phyloP scores from a whole-genome alignment of 2,888 invertebrate genomes.

The Phengaris alcon region DNA sequence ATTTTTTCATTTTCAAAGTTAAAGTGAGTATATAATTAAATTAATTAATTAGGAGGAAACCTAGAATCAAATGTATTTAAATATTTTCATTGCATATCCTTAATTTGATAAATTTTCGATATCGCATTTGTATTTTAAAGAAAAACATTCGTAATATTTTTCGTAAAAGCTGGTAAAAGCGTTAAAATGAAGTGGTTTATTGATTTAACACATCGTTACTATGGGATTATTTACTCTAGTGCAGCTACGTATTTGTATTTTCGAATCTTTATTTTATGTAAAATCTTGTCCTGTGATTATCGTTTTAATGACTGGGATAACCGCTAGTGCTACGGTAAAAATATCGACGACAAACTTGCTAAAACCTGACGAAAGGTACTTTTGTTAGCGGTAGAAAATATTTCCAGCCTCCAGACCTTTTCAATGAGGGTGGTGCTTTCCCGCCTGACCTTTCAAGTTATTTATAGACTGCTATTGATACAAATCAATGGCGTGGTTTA shows the following conservation, averaged over 20 bases:
- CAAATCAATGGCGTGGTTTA: conserved; percentile 56
- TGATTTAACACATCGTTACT: conserved; percentile 68
- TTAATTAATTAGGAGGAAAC: conserved; percentile 29
- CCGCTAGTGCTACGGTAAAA: conserved; percentile 70
- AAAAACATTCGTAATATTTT: conserved; percentile 50
- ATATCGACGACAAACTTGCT: conserved; percentile 62
- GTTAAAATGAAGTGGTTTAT: conserved; percentile 59
- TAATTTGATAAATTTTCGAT: background rate
- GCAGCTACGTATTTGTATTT: conserved; percentile 5
- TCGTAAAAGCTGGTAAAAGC: conserved; percentile 53
- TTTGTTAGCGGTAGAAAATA: background rate
- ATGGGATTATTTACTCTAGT: conserved; percentile 55
- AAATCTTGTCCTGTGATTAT: conserved; percentile 36
- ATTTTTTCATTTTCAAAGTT: conserved; percentile 70
- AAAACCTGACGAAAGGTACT: conserved; percentile 53
- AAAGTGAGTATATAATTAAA: conserved; percentile 66
- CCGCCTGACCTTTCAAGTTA: conserved; percentile 72
- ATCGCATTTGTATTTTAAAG: conserved; percentile 28
- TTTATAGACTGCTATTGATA: conserved; percentile 62
- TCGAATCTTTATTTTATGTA: background rate
- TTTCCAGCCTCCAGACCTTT: background rate
- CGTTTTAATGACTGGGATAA: conserved; percentile 73
- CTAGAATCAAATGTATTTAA: conserved; percentile 41
- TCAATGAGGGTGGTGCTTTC: conserved; percentile 55
- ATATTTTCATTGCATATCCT: conserved; percentile 7